Conservation (phyloP, 1,140 invertebrate species). For the Euura lappo region DNA sequence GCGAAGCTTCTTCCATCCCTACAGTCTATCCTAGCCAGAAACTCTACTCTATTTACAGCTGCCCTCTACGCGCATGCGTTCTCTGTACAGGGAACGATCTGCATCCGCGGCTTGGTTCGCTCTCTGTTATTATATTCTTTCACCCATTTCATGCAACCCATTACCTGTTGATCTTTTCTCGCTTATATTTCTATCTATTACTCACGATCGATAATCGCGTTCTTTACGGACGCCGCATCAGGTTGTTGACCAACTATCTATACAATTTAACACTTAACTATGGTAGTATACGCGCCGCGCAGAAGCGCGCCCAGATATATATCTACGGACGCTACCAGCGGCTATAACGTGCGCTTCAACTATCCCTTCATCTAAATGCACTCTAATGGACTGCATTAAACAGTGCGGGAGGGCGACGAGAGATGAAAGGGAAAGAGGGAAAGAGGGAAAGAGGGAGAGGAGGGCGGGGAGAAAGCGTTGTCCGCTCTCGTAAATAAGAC, state of each 20-base stretch:
- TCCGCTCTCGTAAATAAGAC: neutral
- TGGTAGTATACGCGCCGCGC: neutral
- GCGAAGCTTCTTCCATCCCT: neutral
- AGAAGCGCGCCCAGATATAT: slow-evolving; percentile 1
- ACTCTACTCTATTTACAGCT: no score
- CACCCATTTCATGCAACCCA: no score
- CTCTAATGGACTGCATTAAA: slow-evolving; percentile 54
- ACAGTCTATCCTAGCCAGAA: no score
- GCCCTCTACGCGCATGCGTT: no score
- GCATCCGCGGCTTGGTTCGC: no score
- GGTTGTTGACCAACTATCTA: no score
- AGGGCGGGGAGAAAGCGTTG: neutral
- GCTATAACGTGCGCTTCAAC: slow-evolving; percentile 44
- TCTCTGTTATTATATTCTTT: no score
- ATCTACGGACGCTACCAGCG: neutral
- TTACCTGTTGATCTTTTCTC: no score
- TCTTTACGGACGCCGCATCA: no score
- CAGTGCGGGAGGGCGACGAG: slow-evolving; percentile 15
- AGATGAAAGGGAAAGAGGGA: slow-evolving; percentile 15
- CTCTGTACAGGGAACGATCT: no score
- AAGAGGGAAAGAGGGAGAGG: slow-evolving; percentile 9
- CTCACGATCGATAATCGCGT: no score
- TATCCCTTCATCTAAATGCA: slow-evolving; percentile 59
- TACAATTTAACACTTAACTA: neutral
- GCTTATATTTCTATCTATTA: no score